Evolutionary conservation across 2,113 vertebrate genomes (phyloP), one percentile per base, ranked within the genome.

Genomic region (Galemys pyrenaicus): DNA sequence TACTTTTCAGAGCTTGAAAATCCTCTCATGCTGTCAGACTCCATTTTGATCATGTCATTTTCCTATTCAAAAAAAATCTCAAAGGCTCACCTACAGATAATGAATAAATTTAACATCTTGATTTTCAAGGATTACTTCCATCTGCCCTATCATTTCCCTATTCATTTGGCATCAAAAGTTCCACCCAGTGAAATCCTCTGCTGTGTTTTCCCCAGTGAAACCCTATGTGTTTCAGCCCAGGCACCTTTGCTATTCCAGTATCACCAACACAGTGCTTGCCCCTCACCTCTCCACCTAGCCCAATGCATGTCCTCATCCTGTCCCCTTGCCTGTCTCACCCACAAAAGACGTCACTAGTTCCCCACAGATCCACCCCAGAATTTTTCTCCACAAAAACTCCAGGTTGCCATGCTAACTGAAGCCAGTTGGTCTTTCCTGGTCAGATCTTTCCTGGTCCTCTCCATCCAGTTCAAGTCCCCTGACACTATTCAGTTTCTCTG

Each of bases 1-100:
- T 65, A 75, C 58, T 91, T 94, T 95, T 91, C 37, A 65, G 37
- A 89, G 93, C 44, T 87, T 54, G 32, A 83, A 87, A 64, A 11
- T 56, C 54, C n/a, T 86, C 86, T 92, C 56, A 89, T 86, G 28
- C 11, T 79, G 3, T 9, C 28, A 79, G 35, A 11, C 35, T 13
- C 30, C 9, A 83, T 83, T 89, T 94, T 71, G 19, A 87, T 70
- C 17, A 44, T 64, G 9, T 39, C 37, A 54, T 85, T 89, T 89
- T 46, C 32, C 44, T 68, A 39, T 87, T 89, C 35, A 71, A 89
- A 92, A 89, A 92, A 75, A 82, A 35, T 28, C 35, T 80, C 73
- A 94, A 28, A 71, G 20, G 28, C 28, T 82, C 60, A 73, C 19
- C 26, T 32, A n/a, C 13, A 56, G 44, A 89, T 79, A 87, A 93